Conservation (phyloP, 1,140 invertebrate species). For the Telenomus remus region DNA sequence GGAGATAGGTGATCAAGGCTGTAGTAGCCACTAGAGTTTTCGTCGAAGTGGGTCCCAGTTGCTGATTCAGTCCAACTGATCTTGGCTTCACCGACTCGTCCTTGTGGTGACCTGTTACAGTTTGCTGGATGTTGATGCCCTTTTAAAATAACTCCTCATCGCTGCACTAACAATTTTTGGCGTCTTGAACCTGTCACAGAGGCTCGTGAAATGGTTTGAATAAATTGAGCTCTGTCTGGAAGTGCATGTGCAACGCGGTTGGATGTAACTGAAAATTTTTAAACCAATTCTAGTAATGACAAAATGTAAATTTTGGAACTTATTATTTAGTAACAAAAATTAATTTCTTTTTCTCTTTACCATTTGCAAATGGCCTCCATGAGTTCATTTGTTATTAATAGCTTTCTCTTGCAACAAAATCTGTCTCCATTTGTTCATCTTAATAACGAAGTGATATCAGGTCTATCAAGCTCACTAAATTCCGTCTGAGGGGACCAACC, state of each 20-base stretch:
- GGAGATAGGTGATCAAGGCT: conserved; percentile 83
- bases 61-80: no score
- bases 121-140: conserved; percentile 10
- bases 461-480: conserved; percentile 68
- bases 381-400: conserved; percentile 29
- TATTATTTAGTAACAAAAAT: no score
- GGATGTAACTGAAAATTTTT: conserved; percentile 64
- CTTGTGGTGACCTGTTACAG: conserved; percentile 14
- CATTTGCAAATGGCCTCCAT: conserved; percentile 16
- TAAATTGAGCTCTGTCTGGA: conserved; percentile 72
- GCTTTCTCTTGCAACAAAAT: conserved; percentile 54
- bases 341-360: conserved; percentile 9
- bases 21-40: conserved; percentile 75
- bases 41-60: conserved; percentile 27
- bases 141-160: conserved; percentile 62
- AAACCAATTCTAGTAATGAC: neutral
- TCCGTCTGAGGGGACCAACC: conserved; percentile 65
- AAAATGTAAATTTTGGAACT: no score
- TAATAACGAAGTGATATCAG: conserved; percentile 68
- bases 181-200: conserved; percentile 66
- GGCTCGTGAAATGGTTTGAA: conserved; percentile 72
- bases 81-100: conserved; percentile 39
- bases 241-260: conserved; percentile 71
- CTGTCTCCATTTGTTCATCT: conserved; percentile 65
- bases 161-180: conserved; percentile 68